Percentiles rank a stretch among this genome's conserved stretches.
These are phyloP conservation scores for Microhierax caerulescens DNA, from an alignment of 2,797 vertebrate species.

Conservation along the genomic window DNA sequence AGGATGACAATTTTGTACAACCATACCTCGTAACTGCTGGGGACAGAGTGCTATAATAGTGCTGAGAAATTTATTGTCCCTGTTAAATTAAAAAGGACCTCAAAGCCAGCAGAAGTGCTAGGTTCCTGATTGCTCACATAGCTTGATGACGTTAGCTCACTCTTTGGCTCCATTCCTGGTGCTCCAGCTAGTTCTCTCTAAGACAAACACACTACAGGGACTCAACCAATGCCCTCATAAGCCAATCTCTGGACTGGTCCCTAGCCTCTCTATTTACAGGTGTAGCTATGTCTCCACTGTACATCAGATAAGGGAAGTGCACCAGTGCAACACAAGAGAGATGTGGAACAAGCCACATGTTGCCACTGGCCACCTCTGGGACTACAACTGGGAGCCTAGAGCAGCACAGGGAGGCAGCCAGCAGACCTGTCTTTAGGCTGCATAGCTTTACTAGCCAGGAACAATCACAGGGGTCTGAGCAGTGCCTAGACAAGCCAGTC, in stretches of 20 bases:
- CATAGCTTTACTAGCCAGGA: background rate
- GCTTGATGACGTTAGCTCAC: background rate
- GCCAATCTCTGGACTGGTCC: background rate
- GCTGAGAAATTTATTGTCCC: background rate
- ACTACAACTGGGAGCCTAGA: background rate
- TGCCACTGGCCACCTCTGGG: background rate
- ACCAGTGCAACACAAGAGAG: background rate
- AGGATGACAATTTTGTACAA: background rate
- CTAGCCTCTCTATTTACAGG: background rate
- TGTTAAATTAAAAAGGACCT: background rate
- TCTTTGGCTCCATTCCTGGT: background rate
- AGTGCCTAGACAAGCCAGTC: background rate
- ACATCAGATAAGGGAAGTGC: background rate
- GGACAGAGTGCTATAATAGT: background rate
- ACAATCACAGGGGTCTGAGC: background rate
- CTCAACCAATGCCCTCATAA: background rate
- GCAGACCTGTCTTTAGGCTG: background rate
- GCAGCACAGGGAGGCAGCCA: background rate
- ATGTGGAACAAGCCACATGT: background rate
- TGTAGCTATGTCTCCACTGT: background rate
- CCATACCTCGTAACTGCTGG: background rate
- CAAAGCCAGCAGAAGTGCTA: background rate
- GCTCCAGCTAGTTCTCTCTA: background rate
- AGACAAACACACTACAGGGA: background rate
- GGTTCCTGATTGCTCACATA: background rate